Conservation (phyloP, 2,888 invertebrate genomes). For the Cheilosia impressa region DNA sequence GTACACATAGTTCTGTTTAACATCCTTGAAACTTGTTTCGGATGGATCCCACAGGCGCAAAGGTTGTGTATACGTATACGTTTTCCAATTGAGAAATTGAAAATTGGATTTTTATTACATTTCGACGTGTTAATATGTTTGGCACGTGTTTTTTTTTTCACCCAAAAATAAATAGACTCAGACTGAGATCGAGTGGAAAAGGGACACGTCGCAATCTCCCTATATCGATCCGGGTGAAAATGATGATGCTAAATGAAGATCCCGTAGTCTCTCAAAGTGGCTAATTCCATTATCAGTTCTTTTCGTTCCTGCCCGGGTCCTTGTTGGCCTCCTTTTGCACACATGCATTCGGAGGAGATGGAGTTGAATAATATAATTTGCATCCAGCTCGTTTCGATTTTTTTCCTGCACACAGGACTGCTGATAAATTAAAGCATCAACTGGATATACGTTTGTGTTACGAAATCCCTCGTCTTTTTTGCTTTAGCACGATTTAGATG, state of each 20-base stretch:
- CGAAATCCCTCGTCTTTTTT: slow-evolving; percentile 1
- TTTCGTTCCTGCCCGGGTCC: background rate
- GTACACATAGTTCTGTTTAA: slow-evolving; percentile 24
- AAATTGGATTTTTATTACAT: slow-evolving; percentile 64
- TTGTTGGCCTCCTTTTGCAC: background rate
- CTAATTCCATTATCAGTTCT: slow-evolving; percentile 50
- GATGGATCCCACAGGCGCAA: slow-evolving; percentile 37
- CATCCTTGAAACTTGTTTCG: slow-evolving; percentile 55
- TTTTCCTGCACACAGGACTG: background rate
- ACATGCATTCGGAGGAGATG: slow-evolving; percentile 2
- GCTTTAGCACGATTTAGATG: no score
- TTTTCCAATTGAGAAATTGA: slow-evolving; percentile 68
- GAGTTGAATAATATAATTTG: slow-evolving; percentile 52
- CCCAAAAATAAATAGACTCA: background rate
- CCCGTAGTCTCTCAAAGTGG: slow-evolving; percentile 54
- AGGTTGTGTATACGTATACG: slow-evolving; percentile 3
- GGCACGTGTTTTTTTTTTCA: slow-evolving; percentile 43
- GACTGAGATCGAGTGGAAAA: background rate
- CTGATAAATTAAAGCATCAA: slow-evolving; percentile 15
- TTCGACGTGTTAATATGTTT: slow-evolving; percentile 42
- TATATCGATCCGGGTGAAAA: slow-evolving; percentile 19
- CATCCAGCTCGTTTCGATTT: slow-evolving; percentile 52
- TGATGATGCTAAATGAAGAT: slow-evolving; percentile 57
- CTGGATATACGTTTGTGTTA: background rate
- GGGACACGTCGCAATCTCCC: slow-evolving; percentile 9